Evolutionary conservation across 30 jellyfish, hydroid and myxozoan species (phyloP), one percentile per base, ranked within the genome.

Genomic region (Nemopilema nomurai): DNA sequence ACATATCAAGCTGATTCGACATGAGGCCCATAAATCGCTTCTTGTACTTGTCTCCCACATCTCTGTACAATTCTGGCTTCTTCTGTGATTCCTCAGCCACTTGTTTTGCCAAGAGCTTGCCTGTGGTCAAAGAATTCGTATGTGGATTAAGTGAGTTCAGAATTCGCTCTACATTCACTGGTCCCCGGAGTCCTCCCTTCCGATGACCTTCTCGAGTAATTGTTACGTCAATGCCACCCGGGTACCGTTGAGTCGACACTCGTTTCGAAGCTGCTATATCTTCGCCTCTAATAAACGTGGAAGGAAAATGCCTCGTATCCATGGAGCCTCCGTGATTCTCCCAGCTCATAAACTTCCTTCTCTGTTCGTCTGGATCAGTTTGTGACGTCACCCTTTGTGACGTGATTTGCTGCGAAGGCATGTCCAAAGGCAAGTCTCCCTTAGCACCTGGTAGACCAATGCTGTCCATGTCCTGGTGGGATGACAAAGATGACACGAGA

Each of bases 301-400:
- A 83, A 8, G 91, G 91, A 57, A 71, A 83, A 28, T 83, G 91
- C 24, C 74, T 64, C 6, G 82, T 71, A 49, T 83, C 91, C 91
- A 83, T 51, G 1, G 91, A 83, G 49, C 91, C 91, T 9, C 91
- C 82, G 1, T 71, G 80, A 17, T 83, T 76, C 66, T 83, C 91
- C 91, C 91, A 83, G 4, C 71, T 49, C 23, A 83, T 16, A 57
- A 83, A 83, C 33, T 83, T 83, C 25, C 32, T 63, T 65, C 91
- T 71, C 31, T 83, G 91, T 7, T 73, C 62, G 53, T 83, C 71
- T 1, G 72, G 9, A 50, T 52, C 86, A 31, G 91, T 80, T 0
- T 85, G 50, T 17, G 91, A 71, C 19, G 91, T 76, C 17, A 83
- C 71, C n/a, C n/a, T n/a, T n/a, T n/a, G n/a, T 22, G 71, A 21